These are phyloP conservation scores for Zeugodacus cucurbitae DNA, from an alignment of 1,140 invertebrate species.

Conservation along the genomic window DNA sequence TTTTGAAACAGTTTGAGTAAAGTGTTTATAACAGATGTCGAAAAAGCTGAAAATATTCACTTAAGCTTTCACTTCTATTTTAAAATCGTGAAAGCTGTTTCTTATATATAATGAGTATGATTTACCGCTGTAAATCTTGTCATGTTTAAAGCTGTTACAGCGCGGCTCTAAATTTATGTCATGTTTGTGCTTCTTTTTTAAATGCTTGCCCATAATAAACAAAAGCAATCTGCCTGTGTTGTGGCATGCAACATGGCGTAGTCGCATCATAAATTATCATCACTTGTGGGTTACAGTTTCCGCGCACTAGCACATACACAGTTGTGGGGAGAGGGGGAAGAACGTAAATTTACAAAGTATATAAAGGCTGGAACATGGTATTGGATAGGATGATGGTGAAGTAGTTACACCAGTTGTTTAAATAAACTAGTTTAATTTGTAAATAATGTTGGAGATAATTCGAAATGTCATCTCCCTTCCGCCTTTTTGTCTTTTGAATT, in stretches of 20 bases:
- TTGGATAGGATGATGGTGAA: too few relatives aligned
- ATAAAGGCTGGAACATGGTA: too few relatives aligned
- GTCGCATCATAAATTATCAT: conserved; percentile 1
- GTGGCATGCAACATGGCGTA: conserved; percentile 4
- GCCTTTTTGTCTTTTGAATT: too few relatives aligned
- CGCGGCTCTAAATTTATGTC: not conserved
- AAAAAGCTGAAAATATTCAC: not conserved
- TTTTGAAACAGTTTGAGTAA: not conserved
- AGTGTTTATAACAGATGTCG: not conserved
- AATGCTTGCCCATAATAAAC: not conserved
- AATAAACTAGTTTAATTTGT: too few relatives aligned
- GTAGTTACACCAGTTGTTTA: too few relatives aligned
- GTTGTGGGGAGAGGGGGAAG: not conserved
- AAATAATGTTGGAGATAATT: too few relatives aligned
- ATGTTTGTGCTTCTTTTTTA: not conserved
- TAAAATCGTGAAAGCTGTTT: not conserved
- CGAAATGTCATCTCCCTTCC: too few relatives aligned
- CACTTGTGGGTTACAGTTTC: not conserved
- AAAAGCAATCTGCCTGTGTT: not conserved
- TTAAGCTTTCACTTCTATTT: not conserved
- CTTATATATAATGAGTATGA: not conserved
- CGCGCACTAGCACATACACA: not conserved
- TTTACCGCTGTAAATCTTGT: not conserved
- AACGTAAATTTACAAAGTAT: too few relatives aligned
- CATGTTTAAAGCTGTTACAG: not conserved